Evolutionary conservation across 2,113 vertebrate genomes (phyloP), one percentile per base, ranked within the genome.

Genomic region (Sprattus sprattus): DNA sequence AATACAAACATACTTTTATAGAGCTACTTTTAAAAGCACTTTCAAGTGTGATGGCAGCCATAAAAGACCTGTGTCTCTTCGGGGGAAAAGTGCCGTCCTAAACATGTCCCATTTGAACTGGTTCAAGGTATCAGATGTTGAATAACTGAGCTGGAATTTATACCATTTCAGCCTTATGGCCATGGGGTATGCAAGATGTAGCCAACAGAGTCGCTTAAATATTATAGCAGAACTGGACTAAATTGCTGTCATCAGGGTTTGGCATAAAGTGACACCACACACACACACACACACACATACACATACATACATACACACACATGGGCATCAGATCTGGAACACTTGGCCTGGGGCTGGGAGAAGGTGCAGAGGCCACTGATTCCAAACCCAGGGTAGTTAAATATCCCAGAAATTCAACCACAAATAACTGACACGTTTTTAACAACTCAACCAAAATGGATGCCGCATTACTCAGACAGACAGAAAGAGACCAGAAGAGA

Each of bases 221-320:
- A 71, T 71, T 71, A 71, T 71, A 71, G 25, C 64, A 71, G 64
- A 71, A 28, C 25, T 71, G 64, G 64, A 13, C n/a, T 71, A 71
- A 71, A 71, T 71, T 71, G 64, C 64, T 71, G 64, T 71, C n/a
- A 71, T 71, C 64, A 71, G 64, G 64, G 64, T 28, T 71, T 71
- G 64, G 64, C 39, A 25, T 81, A 88, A 83, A 83, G 22, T 81
- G 80, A 87, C 86, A 64, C 2, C 82, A 82, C 25, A 52, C 82
- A 82, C 22, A 32, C 47, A 82, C 47, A 52, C 47, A 82, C 6
- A 16, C 54, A 57, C 10, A 16, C 54, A 57, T 13, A 16, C 54
- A 20, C 2, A 60, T 18, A 60, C 16, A 60, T 18, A 60, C 2
- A 16, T 10, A 28, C 7, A 28, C n/a, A 71, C 64, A 71, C 64